Conservation (phyloP, 2,797 vertebrate genomes). For the Galaxias olidus region DNA sequence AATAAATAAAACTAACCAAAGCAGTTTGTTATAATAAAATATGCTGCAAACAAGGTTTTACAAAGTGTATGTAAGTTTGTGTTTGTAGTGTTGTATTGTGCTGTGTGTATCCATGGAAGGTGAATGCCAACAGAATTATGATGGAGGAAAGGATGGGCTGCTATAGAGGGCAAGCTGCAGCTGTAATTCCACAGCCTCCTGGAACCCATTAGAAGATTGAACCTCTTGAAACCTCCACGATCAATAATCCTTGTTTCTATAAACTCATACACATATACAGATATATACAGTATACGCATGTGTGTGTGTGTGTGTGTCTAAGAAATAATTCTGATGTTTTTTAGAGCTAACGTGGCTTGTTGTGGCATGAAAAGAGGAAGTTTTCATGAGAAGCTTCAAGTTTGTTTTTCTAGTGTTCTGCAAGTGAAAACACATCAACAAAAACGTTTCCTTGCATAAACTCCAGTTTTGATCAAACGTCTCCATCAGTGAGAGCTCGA, state of each 20-base stretch:
- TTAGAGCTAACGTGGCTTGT: too few relatives aligned
- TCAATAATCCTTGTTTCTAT: slow-evolving; percentile 27
- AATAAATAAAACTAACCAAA: slow-evolving; percentile 16
- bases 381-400: too few relatives aligned
- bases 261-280: not conserved
- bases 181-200: slow-evolving; percentile 21
- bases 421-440: too few relatives aligned
- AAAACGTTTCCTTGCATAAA: too few relatives aligned
- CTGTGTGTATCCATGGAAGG: not conserved
- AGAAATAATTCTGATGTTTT: too few relatives aligned
- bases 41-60: too few relatives aligned
- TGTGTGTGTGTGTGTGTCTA: not conserved
- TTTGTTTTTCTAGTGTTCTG: too few relatives aligned
- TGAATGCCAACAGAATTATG: not conserved
- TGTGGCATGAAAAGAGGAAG: too few relatives aligned
- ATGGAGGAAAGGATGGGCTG: not conserved
- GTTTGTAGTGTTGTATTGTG: not conserved
- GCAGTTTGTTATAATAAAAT: not conserved
- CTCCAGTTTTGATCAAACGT: too few relatives aligned
- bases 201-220: slow-evolving; percentile 37
- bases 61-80: too few relatives aligned
- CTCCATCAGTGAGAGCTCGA: too few relatives aligned
- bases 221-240: not conserved
- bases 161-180: not conserved
- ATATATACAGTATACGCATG: not conserved